phyloP scores from a whole-genome alignment of 2,888 invertebrate species.

The Mamestra brassicae region DNA sequence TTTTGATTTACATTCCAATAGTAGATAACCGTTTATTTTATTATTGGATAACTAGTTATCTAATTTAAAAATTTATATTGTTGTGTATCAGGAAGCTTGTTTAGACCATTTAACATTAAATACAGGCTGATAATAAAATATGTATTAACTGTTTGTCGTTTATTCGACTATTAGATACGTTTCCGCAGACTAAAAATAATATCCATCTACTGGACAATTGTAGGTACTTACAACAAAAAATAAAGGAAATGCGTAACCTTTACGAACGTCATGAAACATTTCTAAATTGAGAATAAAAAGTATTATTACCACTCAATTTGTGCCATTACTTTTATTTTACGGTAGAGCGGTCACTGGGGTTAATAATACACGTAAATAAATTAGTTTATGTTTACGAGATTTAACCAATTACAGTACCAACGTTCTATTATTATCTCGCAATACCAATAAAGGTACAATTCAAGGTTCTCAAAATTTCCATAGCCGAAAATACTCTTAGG shows the following conservation, averaged over 20 bases:
- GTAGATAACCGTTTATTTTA: background rate
- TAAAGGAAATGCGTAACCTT: slow-evolving; percentile 31
- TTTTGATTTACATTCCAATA: too few relatives aligned
- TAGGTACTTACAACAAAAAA: slow-evolving; percentile 3
- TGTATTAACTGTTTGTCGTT: background rate
- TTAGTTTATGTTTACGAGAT: slow-evolving; percentile 38
- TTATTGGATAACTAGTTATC: background rate
- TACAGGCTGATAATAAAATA: background rate
- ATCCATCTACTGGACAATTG: background rate
- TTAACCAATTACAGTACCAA: slow-evolving; percentile 17
- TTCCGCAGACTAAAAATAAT: slow-evolving; percentile 24
- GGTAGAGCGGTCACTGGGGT: slow-evolving; percentile 28
- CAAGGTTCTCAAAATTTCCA: slow-evolving; percentile 26
- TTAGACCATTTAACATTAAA: slow-evolving; percentile 8
- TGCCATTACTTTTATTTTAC: slow-evolving; percentile 42
- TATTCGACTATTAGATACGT: background rate
- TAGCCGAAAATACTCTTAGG: background rate
- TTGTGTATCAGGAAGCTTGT: background rate
- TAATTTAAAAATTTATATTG: background rate
- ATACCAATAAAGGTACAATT: slow-evolving; percentile 11
- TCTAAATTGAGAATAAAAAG: slow-evolving; percentile 44
- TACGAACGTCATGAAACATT: slow-evolving; percentile 21
- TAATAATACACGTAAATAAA: slow-evolving; percentile 50
- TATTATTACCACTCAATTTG: slow-evolving; percentile 35
- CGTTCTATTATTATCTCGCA: slow-evolving; percentile 18